Conservation (phyloP, 2,888 invertebrate genomes). For the Eristalinus aeneus region DNA sequence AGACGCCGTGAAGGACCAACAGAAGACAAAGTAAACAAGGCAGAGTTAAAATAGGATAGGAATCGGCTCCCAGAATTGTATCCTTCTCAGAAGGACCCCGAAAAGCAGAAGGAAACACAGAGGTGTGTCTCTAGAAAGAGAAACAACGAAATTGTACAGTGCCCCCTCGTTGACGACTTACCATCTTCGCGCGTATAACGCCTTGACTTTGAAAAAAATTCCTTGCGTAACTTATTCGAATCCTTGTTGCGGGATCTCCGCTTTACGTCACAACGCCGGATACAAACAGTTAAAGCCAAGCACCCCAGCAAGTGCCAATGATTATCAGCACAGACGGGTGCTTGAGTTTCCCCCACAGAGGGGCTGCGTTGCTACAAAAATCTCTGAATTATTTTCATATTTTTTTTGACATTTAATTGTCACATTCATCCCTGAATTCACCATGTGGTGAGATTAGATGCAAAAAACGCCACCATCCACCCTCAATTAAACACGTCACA, state of each 20-base stretch:
- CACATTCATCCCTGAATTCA: constrained; percentile 38
- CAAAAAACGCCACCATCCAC: constrained; percentile 23
- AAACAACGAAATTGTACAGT: too few relatives aligned
- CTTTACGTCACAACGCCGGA: neutral
- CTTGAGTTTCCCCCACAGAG: neutral
- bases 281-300: neutral
- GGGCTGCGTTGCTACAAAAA: too few relatives aligned
- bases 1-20: too few relatives aligned
- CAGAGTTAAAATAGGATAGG: too few relatives aligned
- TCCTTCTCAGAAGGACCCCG: too few relatives aligned
- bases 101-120: too few relatives aligned
- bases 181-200: neutral
- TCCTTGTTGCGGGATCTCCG: neutral
- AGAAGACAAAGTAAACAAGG: too few relatives aligned
- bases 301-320: neutral
- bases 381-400: neutral
- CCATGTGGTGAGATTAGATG: constrained; percentile 56
- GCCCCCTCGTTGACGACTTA: too few relatives aligned
- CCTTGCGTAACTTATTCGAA: neutral
- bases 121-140: too few relatives aligned
- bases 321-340: too few relatives aligned
- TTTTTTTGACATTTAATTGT: constrained; percentile 47
- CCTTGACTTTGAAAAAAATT: neutral
- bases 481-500: constrained; percentile 42
- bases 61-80: too few relatives aligned